These are phyloP conservation scores for Ochropleura plecta DNA, from an alignment of 2,888 invertebrate species.

Conservation along the genomic window DNA sequence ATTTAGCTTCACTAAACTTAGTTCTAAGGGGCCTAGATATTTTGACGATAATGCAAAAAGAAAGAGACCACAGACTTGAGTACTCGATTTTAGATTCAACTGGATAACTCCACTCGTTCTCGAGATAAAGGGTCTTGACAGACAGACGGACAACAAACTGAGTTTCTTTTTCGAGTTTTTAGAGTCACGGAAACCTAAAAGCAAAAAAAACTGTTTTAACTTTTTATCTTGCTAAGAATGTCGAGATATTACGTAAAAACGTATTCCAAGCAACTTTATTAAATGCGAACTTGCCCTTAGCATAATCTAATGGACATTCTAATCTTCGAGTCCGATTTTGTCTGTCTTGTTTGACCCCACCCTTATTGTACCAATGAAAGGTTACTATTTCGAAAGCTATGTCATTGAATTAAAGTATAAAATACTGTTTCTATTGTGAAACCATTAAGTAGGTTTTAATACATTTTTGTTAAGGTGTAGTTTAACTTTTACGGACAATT, in stretches of 20 bases:
- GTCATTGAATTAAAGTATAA: background rate
- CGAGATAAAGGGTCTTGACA: too few relatives aligned
- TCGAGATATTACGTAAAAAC: background rate
- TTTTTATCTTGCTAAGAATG: background rate
- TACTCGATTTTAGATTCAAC: too few relatives aligned
- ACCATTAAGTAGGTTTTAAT: background rate
- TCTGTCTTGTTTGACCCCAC: slow-evolving; percentile 28
- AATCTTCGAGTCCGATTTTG: slow-evolving; percentile 29
- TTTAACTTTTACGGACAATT: background rate
- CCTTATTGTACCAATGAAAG: slow-evolving; percentile 24
- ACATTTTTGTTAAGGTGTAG: background rate
- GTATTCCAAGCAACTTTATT: background rate
- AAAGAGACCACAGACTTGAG: too few relatives aligned
- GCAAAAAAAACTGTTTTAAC: too few relatives aligned
- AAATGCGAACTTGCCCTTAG: background rate
- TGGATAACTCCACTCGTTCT: too few relatives aligned
- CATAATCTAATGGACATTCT: slow-evolving; percentile 40
- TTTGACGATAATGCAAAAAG: too few relatives aligned
- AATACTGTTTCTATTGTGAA: slow-evolving; percentile 18
- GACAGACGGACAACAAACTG: too few relatives aligned
- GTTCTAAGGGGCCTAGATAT: too few relatives aligned
- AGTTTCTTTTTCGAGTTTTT: too few relatives aligned
- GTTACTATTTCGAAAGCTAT: slow-evolving; percentile 41
- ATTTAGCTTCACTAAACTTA: too few relatives aligned
- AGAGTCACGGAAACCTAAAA: too few relatives aligned